Base-by-base conservation (phyloP, 2,888 invertebrate species). In the Leuctra nigra region DNA sequence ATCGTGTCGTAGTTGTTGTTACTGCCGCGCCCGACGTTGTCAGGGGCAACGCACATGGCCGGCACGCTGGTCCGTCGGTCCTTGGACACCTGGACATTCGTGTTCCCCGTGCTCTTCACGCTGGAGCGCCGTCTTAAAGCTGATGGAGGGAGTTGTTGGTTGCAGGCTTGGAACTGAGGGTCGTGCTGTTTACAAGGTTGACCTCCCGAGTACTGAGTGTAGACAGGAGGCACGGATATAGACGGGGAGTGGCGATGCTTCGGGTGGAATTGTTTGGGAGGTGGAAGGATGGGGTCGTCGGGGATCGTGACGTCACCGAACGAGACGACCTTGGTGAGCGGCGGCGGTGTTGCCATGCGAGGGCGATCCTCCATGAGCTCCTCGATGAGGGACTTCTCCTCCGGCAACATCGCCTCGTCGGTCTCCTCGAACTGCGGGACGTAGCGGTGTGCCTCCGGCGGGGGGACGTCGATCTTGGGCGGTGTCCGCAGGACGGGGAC, bases 181-280 rank as follows among this genome's bases (percentile, higher is more conserved):
- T 41, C 22, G 46, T 13, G 29, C 36, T 14, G 47, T 11, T 25
- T n/a, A 11, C 29, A 29, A 11, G n/a, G 29, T n/a, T n/a, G n/a
- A n/a, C n/a, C n/a, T n/a, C n/a, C n/a, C n/a, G n/a, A n/a, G n/a
- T n/a, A n/a, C n/a, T n/a, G n/a, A n/a, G n/a, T n/a, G n/a, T n/a
- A n/a, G n/a, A n/a, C n/a, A n/a, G n/a, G n/a, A n/a, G n/a, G n/a
- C n/a, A n/a, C n/a, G n/a, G n/a, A n/a, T n/a, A n/a, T n/a, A n/a
- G n/a, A 66, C 52, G 65, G 59, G 47, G 69, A 69, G 39, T 68
- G 70, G 63, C 71, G 71, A 60, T 68, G 69, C 38, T n/a, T n/a
- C n/a, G 70, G 68, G 16, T 70, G 65, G 59, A 70, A 73, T 57
- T 71, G 71, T 56, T 67, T 60, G 39, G 70, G 70, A 18, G 71